Percentiles rank a stretch among this genome's conserved stretches.
Conservation (phyloP, 2,888 invertebrate genomes). For the Drosophila prolongata region DNA sequence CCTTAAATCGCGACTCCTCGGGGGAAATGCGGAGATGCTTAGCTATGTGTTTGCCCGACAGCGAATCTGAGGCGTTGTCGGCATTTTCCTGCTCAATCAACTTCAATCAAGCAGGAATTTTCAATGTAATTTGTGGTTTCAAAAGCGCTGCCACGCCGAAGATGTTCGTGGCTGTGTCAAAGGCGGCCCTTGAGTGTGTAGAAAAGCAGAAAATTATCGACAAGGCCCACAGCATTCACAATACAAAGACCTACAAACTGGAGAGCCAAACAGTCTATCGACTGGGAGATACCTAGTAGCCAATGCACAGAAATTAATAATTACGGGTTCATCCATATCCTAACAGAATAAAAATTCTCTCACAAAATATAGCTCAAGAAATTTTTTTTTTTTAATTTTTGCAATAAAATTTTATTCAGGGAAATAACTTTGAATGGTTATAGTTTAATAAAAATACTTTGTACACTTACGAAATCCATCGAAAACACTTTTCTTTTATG, state of each 20-base stretch:
- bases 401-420: background rate
- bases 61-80: slow-evolving; percentile 66
- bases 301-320: background rate
- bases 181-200: slow-evolving; percentile 69
- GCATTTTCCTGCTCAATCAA: slow-evolving; percentile 80
- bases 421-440: no score
- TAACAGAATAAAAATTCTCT: no score
- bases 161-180: slow-evolving; percentile 58
- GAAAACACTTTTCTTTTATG: no score
- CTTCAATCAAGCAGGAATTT: slow-evolving; percentile 79
- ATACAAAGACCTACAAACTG: background rate
- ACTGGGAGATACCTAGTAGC: background rate
- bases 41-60: slow-evolving; percentile 24
- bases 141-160: slow-evolving; percentile 49
- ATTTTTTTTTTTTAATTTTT: background rate
- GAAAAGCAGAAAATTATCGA: slow-evolving; percentile 78
- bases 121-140: slow-evolving; percentile 75
- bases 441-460: no score
- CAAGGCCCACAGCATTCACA: slow-evolving; percentile 42
- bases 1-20: slow-evolving; percentile 34
- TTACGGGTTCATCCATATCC: no score
- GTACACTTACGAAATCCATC: no score
- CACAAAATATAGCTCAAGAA: background rate
- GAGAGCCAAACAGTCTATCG: background rate
- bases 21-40: slow-evolving; percentile 22